Conservation (phyloP, 2,797 vertebrate species). For the Austrolebias charrua region DNA sequence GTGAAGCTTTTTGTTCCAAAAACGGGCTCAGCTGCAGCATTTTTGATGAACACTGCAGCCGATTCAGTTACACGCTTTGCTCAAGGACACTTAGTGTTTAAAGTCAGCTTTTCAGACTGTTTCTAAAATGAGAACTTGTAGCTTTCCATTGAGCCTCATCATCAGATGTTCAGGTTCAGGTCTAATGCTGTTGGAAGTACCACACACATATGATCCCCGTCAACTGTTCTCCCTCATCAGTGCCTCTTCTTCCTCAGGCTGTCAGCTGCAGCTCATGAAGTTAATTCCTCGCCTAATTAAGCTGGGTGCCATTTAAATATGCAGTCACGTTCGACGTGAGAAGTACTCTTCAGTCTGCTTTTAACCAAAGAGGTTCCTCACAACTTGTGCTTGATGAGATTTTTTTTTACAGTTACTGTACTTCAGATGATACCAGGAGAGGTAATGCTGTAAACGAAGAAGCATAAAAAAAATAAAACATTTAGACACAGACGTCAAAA, state of each 20-base stretch:
- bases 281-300: slow-evolving; percentile 67
- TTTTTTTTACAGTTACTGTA: too few species aligned
- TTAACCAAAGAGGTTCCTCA: slow-evolving; percentile 21
- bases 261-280: slow-evolving; percentile 51
- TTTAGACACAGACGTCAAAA: too few species aligned
- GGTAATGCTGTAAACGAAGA: too few species aligned
- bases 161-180: slow-evolving; percentile 12
- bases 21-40: too few species aligned
- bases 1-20: too few species aligned
- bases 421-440: too few species aligned
- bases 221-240: slow-evolving; percentile 57
- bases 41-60: neutral
- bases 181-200: slow-evolving; percentile 24
- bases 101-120: slow-evolving; percentile 4
- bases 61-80: slow-evolving; percentile 6
- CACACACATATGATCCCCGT: slow-evolving; percentile 51
- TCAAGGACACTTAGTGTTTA: slow-evolving; percentile 6
- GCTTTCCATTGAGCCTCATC: slow-evolving; percentile 11
- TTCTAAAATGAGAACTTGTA: neutral
- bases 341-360: slow-evolving; percentile 36
- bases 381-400: slow-evolving; percentile 1
- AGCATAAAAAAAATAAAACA: too few species aligned
- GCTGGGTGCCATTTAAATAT: slow-evolving; percentile 52
- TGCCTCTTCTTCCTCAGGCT: slow-evolving; percentile 45
- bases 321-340: slow-evolving; percentile 35